Evolutionary conservation across 2,113 vertebrate genomes (phyloP), one percentile per base, ranked within the genome.

Genomic region (Chinchilla lanigera): DNA sequence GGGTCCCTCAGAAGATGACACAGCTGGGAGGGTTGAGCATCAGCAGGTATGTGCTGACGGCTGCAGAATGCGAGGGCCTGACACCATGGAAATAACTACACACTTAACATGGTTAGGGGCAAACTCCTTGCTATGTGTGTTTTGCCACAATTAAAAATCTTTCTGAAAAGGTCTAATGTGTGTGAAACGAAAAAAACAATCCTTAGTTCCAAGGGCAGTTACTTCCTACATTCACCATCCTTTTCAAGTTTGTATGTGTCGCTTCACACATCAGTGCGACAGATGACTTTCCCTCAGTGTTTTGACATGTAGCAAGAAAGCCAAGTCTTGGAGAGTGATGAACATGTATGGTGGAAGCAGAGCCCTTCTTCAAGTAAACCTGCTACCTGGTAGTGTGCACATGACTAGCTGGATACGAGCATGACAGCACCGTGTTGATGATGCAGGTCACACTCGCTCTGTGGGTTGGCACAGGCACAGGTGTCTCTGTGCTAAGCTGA

Each of bases 401-500:
- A 35, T 38, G 33, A 1, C 0, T 6, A 33, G 24, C 7, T 13
- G 44, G 44, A 7, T 20, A 7, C 33, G 44, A n/a, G 12, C 1
- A 1, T 35, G 20, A 7, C 30, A 7, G 14, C 6, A 44, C 75
- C 20, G 10, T 82, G 33, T 10, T 33, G 89, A 71, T 44, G 65
- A 35, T 17, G 7, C 69, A 56, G 26, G 96, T 95, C 41, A 38
- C 87, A 81, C 35, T 96, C 95, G 50, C 93, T 88, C 98, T 97
- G 96, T 10, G 99, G 99, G 99, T 47, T n/a, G 52, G 81, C 35
- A 14, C n/a, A 24, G 38, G 26, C 47, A 41, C 28, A 38, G 13
- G 12, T 1, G 4, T 38, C 30, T 54, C n/a, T 26, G 3, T 78
- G 73, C 85, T 50, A 38, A 89, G 24, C 11, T 69, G 83, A 86